Conservation (phyloP, 2,888 invertebrate genomes). For the Epirrhoe alternata region DNA sequence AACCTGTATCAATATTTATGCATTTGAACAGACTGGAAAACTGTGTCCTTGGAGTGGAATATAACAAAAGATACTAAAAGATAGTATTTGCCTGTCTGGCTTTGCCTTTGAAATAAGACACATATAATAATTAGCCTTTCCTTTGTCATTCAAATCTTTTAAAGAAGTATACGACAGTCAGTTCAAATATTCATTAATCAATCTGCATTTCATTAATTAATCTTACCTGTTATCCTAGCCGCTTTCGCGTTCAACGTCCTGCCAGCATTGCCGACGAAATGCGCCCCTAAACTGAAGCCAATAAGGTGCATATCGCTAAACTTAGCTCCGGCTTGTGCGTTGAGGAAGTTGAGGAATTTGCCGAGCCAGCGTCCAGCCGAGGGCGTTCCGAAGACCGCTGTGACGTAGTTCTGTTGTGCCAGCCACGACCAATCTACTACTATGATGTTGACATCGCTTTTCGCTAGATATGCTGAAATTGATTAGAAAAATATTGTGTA, state of each 20-base stretch:
- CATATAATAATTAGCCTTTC: no score
- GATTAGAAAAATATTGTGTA: neutral
- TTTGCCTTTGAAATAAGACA: no score
- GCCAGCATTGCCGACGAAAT: slow-evolving; percentile 62
- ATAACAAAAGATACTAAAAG: no score
- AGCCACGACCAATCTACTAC: slow-evolving; percentile 37
- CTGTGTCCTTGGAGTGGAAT: no score
- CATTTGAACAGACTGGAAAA: no score
- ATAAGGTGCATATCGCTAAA: slow-evolving; percentile 48
- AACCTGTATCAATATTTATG: slow-evolving; percentile 40
- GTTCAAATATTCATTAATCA: no score
- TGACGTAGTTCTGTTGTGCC: slow-evolving; percentile 20
- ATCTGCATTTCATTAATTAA: slow-evolving; percentile 13
- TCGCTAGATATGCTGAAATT: slow-evolving; percentile 27
- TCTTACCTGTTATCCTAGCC: slow-evolving; percentile 53
- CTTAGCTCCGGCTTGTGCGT: slow-evolving; percentile 21
- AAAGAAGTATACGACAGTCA: no score
- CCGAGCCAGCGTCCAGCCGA: slow-evolving; percentile 25
- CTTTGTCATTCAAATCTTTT: no score
- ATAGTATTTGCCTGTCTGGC: no score
- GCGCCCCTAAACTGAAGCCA: slow-evolving; percentile 71
- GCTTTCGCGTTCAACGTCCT: slow-evolving; percentile 51
- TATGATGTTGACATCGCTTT: slow-evolving; percentile 33
- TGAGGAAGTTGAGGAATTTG: slow-evolving; percentile 28
- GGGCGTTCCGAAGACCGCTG: slow-evolving; percentile 18